Conservation (phyloP, 2,888 invertebrate genomes). For the Drosophila emarginata region DNA sequence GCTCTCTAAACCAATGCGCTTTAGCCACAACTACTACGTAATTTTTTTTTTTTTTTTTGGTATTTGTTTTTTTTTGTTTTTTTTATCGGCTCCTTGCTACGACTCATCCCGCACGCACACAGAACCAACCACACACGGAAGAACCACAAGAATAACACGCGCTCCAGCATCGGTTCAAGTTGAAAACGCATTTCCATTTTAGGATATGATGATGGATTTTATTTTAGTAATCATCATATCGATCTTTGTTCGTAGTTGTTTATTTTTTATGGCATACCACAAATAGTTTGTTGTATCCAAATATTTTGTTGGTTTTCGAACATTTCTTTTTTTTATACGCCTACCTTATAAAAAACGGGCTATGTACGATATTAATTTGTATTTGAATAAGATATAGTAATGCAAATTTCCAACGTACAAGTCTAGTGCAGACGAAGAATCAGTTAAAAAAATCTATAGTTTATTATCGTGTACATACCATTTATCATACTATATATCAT, state of each 20-base stretch:
- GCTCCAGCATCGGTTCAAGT: not conserved
- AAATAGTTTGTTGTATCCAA: not conserved
- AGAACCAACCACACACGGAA: not conserved
- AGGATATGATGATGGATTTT: too few species aligned
- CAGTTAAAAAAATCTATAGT: too few species aligned
- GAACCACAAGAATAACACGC: too few species aligned
- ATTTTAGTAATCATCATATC: not conserved
- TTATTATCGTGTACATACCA: not conserved
- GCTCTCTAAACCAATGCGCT: not conserved
- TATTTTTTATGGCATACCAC: not conserved
- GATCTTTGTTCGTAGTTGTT: not conserved
- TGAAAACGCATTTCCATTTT: not conserved
- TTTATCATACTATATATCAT: not conserved
- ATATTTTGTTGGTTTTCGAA: constrained; percentile 57
- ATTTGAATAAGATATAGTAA: constrained; percentile 26
- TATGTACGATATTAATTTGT: constrained; percentile 58
- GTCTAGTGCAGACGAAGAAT: not conserved
- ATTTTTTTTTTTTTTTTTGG: too few species aligned
- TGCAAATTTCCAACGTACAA: constrained; percentile 6
- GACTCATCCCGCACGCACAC: not conserved
- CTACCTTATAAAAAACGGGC: constrained; percentile 22
- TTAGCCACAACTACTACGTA: not conserved
- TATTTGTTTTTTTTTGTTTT: not conserved
- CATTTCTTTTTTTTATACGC: constrained; percentile 70
- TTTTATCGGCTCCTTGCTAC: not conserved